Conservation (phyloP, 2,797 vertebrate genomes). For the Benthosema pterotum region DNA sequence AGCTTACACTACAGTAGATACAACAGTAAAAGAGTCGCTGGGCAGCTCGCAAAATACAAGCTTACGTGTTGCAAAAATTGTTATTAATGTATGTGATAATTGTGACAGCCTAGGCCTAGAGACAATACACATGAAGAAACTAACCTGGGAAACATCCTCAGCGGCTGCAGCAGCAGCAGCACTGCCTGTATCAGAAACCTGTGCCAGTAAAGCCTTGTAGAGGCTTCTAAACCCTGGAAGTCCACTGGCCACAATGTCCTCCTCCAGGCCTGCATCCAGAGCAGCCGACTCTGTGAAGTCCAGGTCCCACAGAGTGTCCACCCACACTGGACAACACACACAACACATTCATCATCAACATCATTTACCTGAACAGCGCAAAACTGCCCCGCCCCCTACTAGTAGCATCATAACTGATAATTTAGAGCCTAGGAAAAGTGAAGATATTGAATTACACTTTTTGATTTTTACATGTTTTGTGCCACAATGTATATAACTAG, state of each 20-base stretch:
- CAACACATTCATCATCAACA: conserved; percentile 1
- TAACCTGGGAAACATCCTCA: not conserved
- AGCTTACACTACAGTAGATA: too few relatives aligned
- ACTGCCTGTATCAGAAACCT: conserved; percentile 51
- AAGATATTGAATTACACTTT: too few relatives aligned
- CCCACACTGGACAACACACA: conserved; percentile 83
- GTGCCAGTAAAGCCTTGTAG: conserved; percentile 70
- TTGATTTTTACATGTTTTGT: too few relatives aligned
- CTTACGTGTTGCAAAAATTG: too few relatives aligned
- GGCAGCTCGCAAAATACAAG: too few relatives aligned
- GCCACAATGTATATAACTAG: too few relatives aligned
- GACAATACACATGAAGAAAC: not conserved
- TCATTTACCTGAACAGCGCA: not conserved
- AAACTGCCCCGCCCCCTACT: not conserved
- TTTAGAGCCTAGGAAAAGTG: too few relatives aligned
- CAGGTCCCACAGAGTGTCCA: conserved; percentile 84
- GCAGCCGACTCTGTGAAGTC: conserved; percentile 87
- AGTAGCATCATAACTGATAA: too few relatives aligned
- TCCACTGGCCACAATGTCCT: conserved; percentile 68
- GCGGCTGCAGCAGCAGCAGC: not conserved
- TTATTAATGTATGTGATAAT: too few relatives aligned
- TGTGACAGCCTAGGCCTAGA: too few relatives aligned
- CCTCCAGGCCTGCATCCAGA: conserved; percentile 76
- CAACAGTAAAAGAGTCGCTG: too few relatives aligned
- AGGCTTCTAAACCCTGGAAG: conserved; percentile 76